phyloP scores from a whole-genome alignment of 1,140 invertebrate species.

The Meloidogyne hapla region DNA sequence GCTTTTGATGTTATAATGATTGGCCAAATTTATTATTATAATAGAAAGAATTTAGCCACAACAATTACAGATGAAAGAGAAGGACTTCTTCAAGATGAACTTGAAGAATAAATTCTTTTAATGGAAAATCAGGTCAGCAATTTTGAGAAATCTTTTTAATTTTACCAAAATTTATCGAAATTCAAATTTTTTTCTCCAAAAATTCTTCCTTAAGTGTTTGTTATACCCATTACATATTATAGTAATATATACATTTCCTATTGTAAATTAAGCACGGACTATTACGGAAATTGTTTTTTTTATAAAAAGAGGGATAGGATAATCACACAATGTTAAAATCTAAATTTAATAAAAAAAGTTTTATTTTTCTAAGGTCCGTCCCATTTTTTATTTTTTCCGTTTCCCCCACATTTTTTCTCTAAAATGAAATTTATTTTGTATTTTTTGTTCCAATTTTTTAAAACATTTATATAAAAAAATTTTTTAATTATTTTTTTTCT shows the following conservation, averaged over 20 bases:
- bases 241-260: background rate
- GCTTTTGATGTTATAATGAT: slow-evolving; percentile 58
- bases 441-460: too few relatives aligned
- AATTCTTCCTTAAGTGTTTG: background rate
- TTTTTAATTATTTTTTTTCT: background rate
- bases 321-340: too few relatives aligned
- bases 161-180: background rate
- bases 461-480: too few relatives aligned
- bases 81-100: slow-evolving; percentile 29
- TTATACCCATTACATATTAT: too few relatives aligned
- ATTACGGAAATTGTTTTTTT: too few relatives aligned
- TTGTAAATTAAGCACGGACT: too few relatives aligned
- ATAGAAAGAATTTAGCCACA: slow-evolving; percentile 30
- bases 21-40: slow-evolving; percentile 60
- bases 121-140: background rate
- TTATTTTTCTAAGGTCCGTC: too few relatives aligned
- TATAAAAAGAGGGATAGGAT: too few relatives aligned
- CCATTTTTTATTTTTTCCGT: background rate
- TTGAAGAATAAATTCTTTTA: background rate
- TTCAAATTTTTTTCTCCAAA: background rate
- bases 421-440: too few relatives aligned
- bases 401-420: background rate
- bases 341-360: too few relatives aligned
- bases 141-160: slow-evolving; percentile 3
- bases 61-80: slow-evolving; percentile 39